These are phyloP conservation scores for Theonella swinhoei DNA, from an alignment of 37 sponge, comb jelly and placozoan species.

Conservation along the genomic window DNA sequence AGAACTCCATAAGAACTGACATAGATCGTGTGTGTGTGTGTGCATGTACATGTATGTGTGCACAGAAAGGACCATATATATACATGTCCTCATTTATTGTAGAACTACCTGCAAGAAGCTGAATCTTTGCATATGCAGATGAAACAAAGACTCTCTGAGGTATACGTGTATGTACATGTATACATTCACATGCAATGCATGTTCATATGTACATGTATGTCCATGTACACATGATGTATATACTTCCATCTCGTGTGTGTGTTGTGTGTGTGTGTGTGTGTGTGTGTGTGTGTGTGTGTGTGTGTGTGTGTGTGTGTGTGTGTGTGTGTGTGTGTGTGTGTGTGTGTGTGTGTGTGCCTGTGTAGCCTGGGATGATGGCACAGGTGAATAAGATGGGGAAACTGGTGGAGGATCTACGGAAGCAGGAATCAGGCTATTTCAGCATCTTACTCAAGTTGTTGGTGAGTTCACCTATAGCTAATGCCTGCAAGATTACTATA, in stretches of 20 bases:
- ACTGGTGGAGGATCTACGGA: constrained; percentile 59
- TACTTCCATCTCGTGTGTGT: too few relatives aligned
- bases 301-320: background rate
- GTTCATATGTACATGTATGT: background rate
- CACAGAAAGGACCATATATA: too few relatives aligned
- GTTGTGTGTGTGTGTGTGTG: too few relatives aligned
- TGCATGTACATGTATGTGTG: too few relatives aligned
- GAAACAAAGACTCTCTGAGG: constrained; percentile 49
- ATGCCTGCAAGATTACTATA: too few relatives aligned
- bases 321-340: too few relatives aligned
- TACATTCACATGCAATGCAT: too few relatives aligned
- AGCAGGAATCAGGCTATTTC: constrained; percentile 71
- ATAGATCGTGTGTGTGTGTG: too few relatives aligned
- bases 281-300: background rate
- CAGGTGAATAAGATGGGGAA: constrained; percentile 61
- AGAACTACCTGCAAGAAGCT: constrained; percentile 63
- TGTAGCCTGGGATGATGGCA: constrained; percentile 40
- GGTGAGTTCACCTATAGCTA: constrained; percentile 20
- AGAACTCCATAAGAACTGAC: too few relatives aligned
- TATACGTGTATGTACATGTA: background rate
- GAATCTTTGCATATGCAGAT: constrained; percentile 32
- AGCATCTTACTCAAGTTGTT: constrained; percentile 55
- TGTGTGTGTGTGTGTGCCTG: background rate
- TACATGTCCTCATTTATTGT: too few relatives aligned
- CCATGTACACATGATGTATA: too few relatives aligned